Base-by-base conservation (phyloP, 2,797 vertebrate species). In the Notolepis coatsorum region DNA sequence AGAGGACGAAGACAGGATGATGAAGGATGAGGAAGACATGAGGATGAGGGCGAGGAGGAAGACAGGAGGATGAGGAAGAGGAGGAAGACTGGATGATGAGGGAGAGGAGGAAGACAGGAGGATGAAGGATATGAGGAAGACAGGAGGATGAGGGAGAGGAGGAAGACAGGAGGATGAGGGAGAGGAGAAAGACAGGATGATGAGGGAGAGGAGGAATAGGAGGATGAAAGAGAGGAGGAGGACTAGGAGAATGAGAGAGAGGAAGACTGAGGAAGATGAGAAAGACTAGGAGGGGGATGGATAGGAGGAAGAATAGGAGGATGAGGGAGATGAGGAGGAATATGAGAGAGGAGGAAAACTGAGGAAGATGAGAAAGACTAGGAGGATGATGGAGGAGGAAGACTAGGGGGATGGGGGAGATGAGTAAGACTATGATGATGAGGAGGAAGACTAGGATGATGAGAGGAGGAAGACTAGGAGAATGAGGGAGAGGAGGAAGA, bases 371-470 rank as follows among this genome's bases (percentile, higher is more conserved):
- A 38, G 24, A 42, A n/a, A n/a, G n/a, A n/a, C n/a, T n/a, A n/a
- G n/a, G n/a, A n/a, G n/a, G n/a, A n/a, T n/a, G n/a, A n/a, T 33
- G 41, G 45, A 61, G 35, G 17, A 4, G 9, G 8, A 12, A 7
- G 4, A 23, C 9, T n/a, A n/a, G 20, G 24, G 39, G 31, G 24
- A 7, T 12, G 6, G 3, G 2, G 20, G 25, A 46, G 28, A 17
- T 1, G 15, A 10, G 7, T 3, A 5, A n/a, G 9, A 23, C 4
- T n/a, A 33, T 12, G 20, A 25, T 7, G 7, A n/a, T n/a, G 6
- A 17, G 7, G 8, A 65, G 37, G 64, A 33, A 20, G 27, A 73
- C 50, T 24, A 9, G 43, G n/a, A 35, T 8, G 7, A 15, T 9
- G 5, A 30, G 51, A 56, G 15, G 4, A 15, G 3, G 7, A 4